Conservation (phyloP, 2,888 invertebrate species). For the Hecatera dysodea region DNA sequence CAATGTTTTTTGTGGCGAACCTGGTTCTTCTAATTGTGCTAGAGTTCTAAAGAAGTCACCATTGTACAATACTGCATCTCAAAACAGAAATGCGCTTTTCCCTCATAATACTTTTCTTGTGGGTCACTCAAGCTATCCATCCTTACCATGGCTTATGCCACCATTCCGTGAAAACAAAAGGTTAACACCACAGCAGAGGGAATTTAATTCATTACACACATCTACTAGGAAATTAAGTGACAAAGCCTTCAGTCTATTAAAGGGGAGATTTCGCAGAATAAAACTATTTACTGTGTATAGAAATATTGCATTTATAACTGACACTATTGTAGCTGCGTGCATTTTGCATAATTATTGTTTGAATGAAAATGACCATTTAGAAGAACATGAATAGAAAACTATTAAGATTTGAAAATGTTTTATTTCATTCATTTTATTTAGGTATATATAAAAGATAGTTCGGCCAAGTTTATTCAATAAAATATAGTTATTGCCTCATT, state of each 20-base stretch:
- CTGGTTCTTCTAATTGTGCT: constrained; percentile 79
- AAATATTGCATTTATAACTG: constrained; percentile 80
- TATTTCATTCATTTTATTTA: constrained; percentile 18
- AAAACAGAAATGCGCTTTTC: constrained; percentile 75
- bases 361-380: constrained; percentile 77
- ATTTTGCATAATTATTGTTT: constrained; percentile 82
- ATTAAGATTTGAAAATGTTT: constrained; percentile 15
- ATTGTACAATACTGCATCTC: constrained; percentile 75
- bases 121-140: constrained; percentile 80
- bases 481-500: constrained; percentile 55
- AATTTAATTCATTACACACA: constrained; percentile 78
- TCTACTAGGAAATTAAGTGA: constrained; percentile 78
- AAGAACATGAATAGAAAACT: constrained; percentile 63
- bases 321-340: constrained; percentile 81
- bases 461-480: constrained; percentile 15
- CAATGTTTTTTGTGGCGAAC: constrained; percentile 82
- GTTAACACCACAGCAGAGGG: constrained; percentile 77
- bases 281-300: constrained; percentile 80
- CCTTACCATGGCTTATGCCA: constrained; percentile 79
- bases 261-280: constrained; percentile 77
- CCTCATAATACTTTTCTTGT: constrained; percentile 79
- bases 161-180: constrained; percentile 81
- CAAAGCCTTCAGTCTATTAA: constrained; percentile 77
- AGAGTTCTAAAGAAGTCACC: constrained; percentile 79
- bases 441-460: constrained; percentile 33